Conservation (phyloP, 1,140 invertebrate genomes). For the Epicauta chinensis region DNA sequence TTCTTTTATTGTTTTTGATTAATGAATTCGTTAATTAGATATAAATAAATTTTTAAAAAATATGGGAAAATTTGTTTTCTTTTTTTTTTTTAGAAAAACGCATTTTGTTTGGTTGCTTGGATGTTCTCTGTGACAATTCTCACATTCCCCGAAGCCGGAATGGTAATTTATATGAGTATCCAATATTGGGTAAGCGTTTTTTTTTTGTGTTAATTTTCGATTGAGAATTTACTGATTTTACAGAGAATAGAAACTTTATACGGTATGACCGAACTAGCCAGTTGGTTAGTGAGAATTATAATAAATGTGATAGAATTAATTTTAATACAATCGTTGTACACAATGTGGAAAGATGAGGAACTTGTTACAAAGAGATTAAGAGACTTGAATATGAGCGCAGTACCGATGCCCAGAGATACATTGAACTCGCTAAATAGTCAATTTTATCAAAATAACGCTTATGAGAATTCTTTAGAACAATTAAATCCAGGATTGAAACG, state of each 20-base stretch:
- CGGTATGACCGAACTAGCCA: slow-evolving; percentile 53
- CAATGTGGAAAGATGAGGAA: slow-evolving; percentile 48
- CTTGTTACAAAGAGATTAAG: slow-evolving; percentile 41
- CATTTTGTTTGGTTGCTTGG: slow-evolving; percentile 55
- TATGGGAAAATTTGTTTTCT: too few species aligned
- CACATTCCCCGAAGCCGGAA: slow-evolving; percentile 59
- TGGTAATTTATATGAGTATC: slow-evolving; percentile 63
- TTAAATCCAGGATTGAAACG: slow-evolving; percentile 32
- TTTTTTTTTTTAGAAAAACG: slow-evolving; percentile 49
- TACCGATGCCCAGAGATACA: slow-evolving; percentile 34
- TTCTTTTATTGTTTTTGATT: too few species aligned
- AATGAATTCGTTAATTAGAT: too few species aligned
- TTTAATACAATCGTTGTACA: slow-evolving; percentile 56
- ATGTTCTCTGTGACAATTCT: slow-evolving; percentile 57
- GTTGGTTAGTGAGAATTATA: slow-evolving; percentile 52
- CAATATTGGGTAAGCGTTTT: slow-evolving; percentile 65
- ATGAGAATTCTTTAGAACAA: slow-evolving; percentile 35
- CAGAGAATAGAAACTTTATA: slow-evolving; percentile 55
- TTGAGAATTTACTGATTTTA: slow-evolving; percentile 23
- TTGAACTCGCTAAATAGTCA: slow-evolving; percentile 23
- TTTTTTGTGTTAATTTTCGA: too few species aligned
- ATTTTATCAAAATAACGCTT: slow-evolving; percentile 40
- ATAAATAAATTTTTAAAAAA: too few species aligned
- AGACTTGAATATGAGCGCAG: slow-evolving; percentile 40
- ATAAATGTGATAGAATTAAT: slow-evolving; percentile 54